phyloP scores from a whole-genome alignment of 2,797 vertebrate species.

The Hypotaenidia philippensis region DNA sequence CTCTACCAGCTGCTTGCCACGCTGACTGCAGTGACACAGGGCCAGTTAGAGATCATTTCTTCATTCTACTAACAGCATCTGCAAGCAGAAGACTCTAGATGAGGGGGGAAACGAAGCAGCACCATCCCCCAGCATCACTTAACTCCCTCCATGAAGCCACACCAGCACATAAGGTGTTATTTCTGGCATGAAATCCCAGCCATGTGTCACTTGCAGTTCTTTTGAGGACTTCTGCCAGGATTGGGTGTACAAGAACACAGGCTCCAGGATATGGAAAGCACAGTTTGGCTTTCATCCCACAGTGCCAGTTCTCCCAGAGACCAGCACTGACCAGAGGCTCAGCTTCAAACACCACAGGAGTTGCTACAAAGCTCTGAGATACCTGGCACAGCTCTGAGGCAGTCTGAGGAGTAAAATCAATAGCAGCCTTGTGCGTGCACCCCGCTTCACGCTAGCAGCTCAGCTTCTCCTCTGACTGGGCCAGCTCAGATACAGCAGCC shows the following conservation, averaged over 20 bases:
- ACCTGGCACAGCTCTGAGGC: neutral
- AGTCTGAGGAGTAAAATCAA: neutral
- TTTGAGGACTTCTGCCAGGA: neutral
- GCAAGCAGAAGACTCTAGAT: neutral
- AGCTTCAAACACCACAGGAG: neutral
- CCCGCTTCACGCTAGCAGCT: neutral
- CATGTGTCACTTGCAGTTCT: neutral
- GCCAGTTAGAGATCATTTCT: neutral
- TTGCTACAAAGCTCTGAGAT: neutral
- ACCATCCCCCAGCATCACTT: neutral
- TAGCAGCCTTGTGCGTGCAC: fast-evolving
- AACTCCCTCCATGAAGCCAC: neutral
- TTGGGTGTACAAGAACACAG: neutral
- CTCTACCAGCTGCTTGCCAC: neutral
- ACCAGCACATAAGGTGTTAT: neutral
- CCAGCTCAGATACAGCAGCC: neutral
- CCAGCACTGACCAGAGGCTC: neutral
- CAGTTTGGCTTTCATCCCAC: neutral
- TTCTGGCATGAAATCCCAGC: neutral
- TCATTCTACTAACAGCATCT: neutral
- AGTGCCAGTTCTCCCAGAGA: neutral
- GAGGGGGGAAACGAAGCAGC: neutral
- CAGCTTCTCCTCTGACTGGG: neutral
- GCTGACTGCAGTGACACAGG: fast-evolving
- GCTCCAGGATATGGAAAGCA: neutral